Base-by-base conservation (phyloP, 2,113 vertebrate genomes). In the Oreochromis tanganicae region DNA sequence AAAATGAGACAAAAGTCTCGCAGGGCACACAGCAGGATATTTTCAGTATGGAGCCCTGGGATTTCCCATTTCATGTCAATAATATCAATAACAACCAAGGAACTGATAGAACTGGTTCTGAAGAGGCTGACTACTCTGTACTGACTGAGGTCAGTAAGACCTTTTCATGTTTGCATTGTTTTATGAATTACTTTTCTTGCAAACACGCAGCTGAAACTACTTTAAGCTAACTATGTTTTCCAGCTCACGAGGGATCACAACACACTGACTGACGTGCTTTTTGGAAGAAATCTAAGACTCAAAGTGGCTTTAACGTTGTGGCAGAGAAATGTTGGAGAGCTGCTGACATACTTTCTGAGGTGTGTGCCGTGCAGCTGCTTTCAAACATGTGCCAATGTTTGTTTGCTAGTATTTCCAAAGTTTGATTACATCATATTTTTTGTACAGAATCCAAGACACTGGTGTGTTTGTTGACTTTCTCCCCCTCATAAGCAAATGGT, bases 391-490 rank as follows among this genome's bases (percentile, higher is more conserved):
- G 6, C 11, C 6, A 19, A 1, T 17, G 4, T 4, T 7, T 50
- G 54, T 48, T 82, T 2, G 1, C 16, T 61, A 6, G 11, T 32
- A 48, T 87, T 57, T 90, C 29, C 21, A 38, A 81, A 59, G 9
- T 36, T 29, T 68, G 17, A 8, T 83, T 43, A 59, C 38, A 34
- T 85, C 4, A 55, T 52, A 81, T 32, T 89, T 8, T 85, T 61
- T 90, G 14, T 38, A 55, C 90, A 99, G 98, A 94, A 98, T 98
- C 95, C 97, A 98, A 93, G 98, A 99, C 93, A 96, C 95, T 80
- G 97, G 97, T 93, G 97, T 98, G 88, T 95, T 98, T 84, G 98
- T 98, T 85, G 98, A 99, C 93, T 98, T 97, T 92, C 97, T 99
- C 85, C 98, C 98, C 75, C 94, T 98, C 27, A 97, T 99, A 90